Evolutionary conservation across 2,113 vertebrate species (phyloP).

Genomic region (Sardina pilchardus): DNA sequence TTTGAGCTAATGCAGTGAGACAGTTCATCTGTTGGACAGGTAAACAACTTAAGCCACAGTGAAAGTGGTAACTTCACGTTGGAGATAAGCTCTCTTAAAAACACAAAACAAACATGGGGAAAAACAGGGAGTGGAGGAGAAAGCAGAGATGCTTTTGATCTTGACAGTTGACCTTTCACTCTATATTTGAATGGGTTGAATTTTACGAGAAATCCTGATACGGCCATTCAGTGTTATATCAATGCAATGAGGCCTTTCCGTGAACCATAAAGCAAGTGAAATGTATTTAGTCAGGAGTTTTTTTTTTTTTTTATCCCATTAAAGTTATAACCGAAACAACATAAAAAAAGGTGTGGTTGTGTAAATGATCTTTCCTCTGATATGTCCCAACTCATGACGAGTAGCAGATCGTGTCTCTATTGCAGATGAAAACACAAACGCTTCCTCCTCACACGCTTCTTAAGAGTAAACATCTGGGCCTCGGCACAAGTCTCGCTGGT

Average conservation of each 20-base stretch:
- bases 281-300: background rate
- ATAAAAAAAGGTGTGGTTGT: background rate
- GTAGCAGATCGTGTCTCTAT: background rate
- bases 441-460: background rate
- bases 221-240: background rate
- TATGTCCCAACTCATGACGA: background rate
- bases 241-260: background rate
- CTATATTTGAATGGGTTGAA: background rate
- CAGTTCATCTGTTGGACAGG: background rate
- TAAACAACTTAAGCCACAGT: background rate
- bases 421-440: background rate
- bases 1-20: background rate
- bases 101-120: background rate
- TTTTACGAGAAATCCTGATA: background rate
- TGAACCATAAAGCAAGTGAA: background rate
- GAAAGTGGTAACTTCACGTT: background rate
- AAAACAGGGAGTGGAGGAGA: background rate
- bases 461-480: too few species aligned
- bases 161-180: background rate
- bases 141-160: background rate
- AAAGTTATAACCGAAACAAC: background rate
- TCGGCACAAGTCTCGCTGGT: too few species aligned
- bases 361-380: background rate
- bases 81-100: constrained; percentile 3
- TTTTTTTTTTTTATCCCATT: background rate